phyloP scores from a whole-genome alignment of 2,113 vertebrate species.

The Myrmecophaga tridactyla region DNA sequence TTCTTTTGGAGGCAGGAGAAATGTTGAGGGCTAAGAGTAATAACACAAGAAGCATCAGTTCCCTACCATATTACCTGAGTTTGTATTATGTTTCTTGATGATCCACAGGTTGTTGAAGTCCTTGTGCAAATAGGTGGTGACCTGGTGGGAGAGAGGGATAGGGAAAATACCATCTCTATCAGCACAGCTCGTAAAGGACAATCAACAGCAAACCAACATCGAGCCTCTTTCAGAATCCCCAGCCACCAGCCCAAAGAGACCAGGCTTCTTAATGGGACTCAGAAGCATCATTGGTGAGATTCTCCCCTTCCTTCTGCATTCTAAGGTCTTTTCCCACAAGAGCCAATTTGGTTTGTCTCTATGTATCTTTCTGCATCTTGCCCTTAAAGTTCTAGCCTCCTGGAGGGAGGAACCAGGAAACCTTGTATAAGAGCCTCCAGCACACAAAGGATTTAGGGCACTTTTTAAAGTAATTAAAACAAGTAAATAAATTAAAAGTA shows the following conservation, averaged over 20 bases:
- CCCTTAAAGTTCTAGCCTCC: conserved; percentile 4
- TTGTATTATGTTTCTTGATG: conserved; percentile 88
- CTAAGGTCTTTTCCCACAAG: background rate
- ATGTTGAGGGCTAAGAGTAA: background rate
- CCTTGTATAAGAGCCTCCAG: background rate
- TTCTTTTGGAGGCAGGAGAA: background rate
- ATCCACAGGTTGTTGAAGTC: conserved; percentile 98
- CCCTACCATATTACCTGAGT: conserved; percentile 84
- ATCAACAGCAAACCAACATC: background rate
- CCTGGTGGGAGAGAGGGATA: conserved; percentile 79
- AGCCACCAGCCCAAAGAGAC: background rate
- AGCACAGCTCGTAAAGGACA: conserved; percentile 6
- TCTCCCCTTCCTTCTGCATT: background rate
- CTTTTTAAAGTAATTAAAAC: background rate
- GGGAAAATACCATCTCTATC: background rate
- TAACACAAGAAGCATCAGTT: conserved; percentile 20
- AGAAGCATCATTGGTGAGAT: background rate
- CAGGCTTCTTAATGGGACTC: background rate
- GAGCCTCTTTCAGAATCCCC: background rate
- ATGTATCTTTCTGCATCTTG: background rate
- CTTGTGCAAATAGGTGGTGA: conserved; percentile 97
- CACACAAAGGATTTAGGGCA: background rate
- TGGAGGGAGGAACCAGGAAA: background rate
- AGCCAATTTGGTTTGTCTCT: background rate
- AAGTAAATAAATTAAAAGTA: background rate